Evolutionary conservation across 2,797 vertebrate species (phyloP).

Genomic region (Octomys mimax): DNA sequence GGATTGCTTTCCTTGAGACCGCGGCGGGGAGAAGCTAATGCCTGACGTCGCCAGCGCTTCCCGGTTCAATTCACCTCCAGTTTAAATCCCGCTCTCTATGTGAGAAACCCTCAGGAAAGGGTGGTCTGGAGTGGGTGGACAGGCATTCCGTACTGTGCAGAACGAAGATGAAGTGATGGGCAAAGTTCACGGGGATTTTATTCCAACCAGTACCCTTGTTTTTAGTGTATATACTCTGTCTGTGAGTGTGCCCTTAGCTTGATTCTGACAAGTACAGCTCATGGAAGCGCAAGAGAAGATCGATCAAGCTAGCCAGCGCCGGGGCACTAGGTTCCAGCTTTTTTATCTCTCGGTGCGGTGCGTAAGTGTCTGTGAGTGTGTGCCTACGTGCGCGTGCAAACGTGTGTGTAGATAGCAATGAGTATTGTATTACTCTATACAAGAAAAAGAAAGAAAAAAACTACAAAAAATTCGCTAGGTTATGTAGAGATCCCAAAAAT

Average conservation of each 20-base stretch:
- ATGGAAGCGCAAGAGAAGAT: not conserved
- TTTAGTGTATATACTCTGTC: slow-evolving; percentile 42
- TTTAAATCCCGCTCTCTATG: not conserved
- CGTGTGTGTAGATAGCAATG: slow-evolving; percentile 74
- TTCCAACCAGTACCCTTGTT: slow-evolving; percentile 8
- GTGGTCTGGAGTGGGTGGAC: not conserved
- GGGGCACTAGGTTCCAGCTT: slow-evolving; percentile 38
- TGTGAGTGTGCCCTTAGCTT: slow-evolving; percentile 29
- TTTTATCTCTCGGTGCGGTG: not conserved
- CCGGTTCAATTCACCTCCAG: slow-evolving; percentile 43
- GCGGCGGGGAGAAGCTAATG: not conserved
- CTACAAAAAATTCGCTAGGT: slow-evolving; percentile 52
- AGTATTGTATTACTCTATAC: slow-evolving; percentile 70
- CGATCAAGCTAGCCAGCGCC: slow-evolving; percentile 41
- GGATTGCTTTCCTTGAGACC: slow-evolving; percentile 46
- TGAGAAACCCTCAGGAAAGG: slow-evolving; percentile 38
- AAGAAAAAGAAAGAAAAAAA: slow-evolving; percentile 54
- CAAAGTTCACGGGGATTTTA: slow-evolving; percentile 64
- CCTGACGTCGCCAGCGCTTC: slow-evolving; percentile 13
- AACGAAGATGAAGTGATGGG: slow-evolving; percentile 52
- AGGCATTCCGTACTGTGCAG: not conserved
- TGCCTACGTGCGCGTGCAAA: slow-evolving; percentile 11
- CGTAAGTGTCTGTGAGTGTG: slow-evolving; percentile 1
- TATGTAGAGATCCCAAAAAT: slow-evolving; percentile 75
- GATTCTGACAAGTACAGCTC: slow-evolving; percentile 67